phyloP scores from a whole-genome alignment of 2,797 vertebrate genomes.

The Fratercula arctica region DNA sequence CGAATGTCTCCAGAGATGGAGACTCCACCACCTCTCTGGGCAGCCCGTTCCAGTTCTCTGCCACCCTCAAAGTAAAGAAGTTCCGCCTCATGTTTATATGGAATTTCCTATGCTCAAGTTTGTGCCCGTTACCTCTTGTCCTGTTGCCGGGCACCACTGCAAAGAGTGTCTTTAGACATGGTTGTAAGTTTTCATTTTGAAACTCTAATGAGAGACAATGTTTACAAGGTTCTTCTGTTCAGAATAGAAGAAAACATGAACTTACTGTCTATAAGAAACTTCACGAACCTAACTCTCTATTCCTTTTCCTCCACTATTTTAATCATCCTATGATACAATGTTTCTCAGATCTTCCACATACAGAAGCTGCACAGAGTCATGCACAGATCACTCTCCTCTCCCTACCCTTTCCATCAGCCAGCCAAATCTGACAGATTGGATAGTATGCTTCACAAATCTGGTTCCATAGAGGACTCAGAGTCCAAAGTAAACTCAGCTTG shows the following conservation, averaged over 20 bases:
- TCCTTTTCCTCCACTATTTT: rapidly evolving
- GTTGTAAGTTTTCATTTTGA: neutral
- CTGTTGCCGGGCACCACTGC: no score
- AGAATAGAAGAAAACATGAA: neutral
- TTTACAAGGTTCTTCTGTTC: neutral
- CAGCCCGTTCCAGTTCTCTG: no score
- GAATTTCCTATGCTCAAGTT: no score
- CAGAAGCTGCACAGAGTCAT: neutral
- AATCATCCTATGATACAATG: neutral
- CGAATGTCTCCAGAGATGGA: no score
- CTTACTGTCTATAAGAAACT: rapidly evolving
- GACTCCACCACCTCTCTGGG: no score
- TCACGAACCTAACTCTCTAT: neutral
- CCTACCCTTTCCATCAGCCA: neutral
- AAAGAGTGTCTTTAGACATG: neutral
- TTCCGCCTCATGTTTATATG: no score
- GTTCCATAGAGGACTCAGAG: neutral
- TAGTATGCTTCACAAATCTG: neutral
- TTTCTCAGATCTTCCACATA: neutral
- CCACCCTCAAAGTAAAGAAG: no score
- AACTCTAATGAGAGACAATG: neutral
- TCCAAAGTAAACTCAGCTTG: neutral
- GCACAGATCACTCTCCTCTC: neutral
- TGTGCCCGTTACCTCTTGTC: no score
- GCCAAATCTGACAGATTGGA: neutral